Conservation (phyloP, 2,113 vertebrate species). For the Archilochus colubris region DNA sequence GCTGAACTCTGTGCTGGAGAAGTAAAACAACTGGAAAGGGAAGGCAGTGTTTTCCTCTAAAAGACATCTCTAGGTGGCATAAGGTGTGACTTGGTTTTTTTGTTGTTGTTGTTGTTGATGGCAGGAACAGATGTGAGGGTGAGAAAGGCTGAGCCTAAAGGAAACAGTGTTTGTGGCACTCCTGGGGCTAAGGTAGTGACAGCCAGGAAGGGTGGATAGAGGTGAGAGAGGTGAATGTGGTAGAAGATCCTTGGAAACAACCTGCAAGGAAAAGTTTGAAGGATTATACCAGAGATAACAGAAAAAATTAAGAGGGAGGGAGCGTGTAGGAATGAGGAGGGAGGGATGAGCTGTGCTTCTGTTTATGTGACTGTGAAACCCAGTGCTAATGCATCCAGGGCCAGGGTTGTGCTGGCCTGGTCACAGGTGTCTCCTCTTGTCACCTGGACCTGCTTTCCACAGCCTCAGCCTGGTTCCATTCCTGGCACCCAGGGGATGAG, state of each 20-base stretch:
- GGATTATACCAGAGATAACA: not conserved
- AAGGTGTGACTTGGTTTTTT: not conserved
- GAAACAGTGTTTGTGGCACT: not conserved
- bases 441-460: not conserved
- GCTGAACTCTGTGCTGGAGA: not conserved
- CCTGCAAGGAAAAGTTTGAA: not conserved
- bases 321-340: too few relatives aligned
- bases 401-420: not conserved
- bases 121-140: not conserved
- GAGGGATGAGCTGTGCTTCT: not conserved
- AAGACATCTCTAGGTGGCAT: not conserved
- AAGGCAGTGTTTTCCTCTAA: not conserved
- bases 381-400: not conserved
- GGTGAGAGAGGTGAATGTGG: not conserved
- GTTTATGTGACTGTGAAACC: not conserved
- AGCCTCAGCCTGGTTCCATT: not conserved
- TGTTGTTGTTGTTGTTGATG: not conserved
- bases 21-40: not conserved
- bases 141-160: not conserved
- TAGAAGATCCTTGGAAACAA: not conserved
- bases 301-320: too few relatives aligned
- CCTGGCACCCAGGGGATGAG: accelerated
- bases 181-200: not conserved
- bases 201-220: not conserved
- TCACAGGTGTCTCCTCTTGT: too few relatives aligned